phyloP scores from a whole-genome alignment of 2,113 vertebrate genomes.

The Bathybates hornii region DNA sequence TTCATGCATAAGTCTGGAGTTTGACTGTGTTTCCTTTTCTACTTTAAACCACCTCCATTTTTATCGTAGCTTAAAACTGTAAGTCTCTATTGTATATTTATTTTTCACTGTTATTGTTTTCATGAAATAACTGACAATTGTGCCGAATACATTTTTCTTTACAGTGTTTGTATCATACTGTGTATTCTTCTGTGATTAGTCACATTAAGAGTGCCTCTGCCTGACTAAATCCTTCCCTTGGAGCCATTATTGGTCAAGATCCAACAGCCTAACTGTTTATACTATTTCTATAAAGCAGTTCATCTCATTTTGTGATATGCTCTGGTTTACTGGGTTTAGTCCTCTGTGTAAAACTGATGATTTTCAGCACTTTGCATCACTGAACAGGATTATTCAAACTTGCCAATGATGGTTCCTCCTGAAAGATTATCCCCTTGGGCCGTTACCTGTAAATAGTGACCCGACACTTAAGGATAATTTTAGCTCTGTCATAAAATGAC shows the following conservation, averaged over 20 bases:
- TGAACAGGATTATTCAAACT: neutral
- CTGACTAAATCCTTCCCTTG: neutral
- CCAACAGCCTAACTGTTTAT: neutral
- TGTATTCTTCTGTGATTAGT: neutral
- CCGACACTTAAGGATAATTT: neutral
- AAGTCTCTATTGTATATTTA: neutral
- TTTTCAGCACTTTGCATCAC: neutral
- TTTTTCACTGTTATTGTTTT: neutral
- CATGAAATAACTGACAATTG: neutral
- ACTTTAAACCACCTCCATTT: neutral
- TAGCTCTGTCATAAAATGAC: neutral
- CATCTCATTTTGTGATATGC: neutral
- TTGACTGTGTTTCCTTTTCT: neutral
- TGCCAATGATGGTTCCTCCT: neutral
- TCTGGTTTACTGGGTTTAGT: slow-evolving; percentile 3
- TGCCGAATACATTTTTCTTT: neutral
- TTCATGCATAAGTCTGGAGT: neutral
- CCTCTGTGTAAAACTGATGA: neutral
- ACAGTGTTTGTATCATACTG: neutral
- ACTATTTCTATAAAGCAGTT: neutral
- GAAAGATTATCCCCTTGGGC: neutral
- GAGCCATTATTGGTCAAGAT: neutral
- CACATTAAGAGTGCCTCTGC: neutral
- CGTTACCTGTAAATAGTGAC: neutral
- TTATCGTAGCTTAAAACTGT: neutral